Evolutionary conservation across 2,113 vertebrate genomes (phyloP).

Genomic region (Catagonus wagneri): DNA sequence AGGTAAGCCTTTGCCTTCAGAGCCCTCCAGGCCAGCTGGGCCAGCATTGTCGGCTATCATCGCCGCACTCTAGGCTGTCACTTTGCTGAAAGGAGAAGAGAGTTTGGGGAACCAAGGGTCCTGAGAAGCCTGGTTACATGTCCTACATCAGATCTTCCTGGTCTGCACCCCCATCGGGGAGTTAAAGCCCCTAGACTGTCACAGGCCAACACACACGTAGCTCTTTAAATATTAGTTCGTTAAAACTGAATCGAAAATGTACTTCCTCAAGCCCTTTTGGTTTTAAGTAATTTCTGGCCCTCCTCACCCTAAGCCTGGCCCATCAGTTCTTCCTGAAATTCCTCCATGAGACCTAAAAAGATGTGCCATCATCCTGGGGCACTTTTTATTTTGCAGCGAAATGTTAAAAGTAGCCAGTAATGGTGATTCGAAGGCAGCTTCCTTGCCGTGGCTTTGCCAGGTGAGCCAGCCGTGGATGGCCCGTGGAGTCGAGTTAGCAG

Average conservation of each 20-base stretch:
- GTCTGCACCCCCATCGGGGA: background rate
- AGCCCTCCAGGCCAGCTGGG: background rate
- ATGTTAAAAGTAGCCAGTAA: background rate
- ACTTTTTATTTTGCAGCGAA: background rate
- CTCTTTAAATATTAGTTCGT: background rate
- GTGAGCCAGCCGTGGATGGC: background rate
- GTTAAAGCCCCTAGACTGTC: background rate
- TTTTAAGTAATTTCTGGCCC: background rate
- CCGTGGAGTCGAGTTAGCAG: no score
- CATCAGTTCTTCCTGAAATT: background rate
- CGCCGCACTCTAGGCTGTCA: background rate
- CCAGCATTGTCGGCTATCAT: background rate
- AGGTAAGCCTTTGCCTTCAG: background rate
- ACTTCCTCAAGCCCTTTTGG: background rate
- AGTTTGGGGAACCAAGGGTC: background rate
- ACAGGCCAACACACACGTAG: fast-evolving
- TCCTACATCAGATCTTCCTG: background rate
- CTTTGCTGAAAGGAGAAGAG: background rate
- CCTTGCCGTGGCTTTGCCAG: background rate
- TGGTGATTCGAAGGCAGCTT: background rate
- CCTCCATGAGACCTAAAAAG: background rate
- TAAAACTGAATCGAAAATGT: background rate
- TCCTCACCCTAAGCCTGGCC: fast-evolving
- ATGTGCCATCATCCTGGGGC: background rate
- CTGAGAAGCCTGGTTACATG: background rate